Evolutionary conservation across 1,140 invertebrate species (phyloP), one percentile per base, ranked within the genome.

Genomic region (Drosophila pectinifera): DNA sequence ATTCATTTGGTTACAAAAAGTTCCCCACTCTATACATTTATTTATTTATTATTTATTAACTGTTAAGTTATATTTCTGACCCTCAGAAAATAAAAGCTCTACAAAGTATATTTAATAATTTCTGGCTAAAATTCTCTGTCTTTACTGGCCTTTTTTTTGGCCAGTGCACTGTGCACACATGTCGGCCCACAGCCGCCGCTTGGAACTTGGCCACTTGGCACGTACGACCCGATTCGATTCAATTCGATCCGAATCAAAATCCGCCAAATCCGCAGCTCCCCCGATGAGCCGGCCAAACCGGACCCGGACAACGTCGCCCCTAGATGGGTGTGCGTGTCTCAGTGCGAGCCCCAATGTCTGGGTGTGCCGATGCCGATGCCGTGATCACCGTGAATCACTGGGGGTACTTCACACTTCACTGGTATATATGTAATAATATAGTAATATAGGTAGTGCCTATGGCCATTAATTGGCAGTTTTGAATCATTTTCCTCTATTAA

Each of bases 131-230:
- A n/a, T n/a, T n/a, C n/a, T n/a, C n/a, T n/a, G n/a, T n/a, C n/a
- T n/a, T n/a, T n/a, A n/a, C n/a, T n/a, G n/a, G n/a, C n/a, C n/a
- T n/a, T n/a, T n/a, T n/a, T n/a, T n/a, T n/a, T n/a, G n/a, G n/a
- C n/a, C n/a, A n/a, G n/a, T n/a, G n/a, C n/a, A n/a, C n/a, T n/a
- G n/a, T n/a, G n/a, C n/a, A n/a, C n/a, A n/a, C n/a, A n/a, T n/a
- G n/a, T n/a, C 64, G 28, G 28, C 45, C 45, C 64, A 68, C 64
- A 68, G 59, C 8, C 59, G 34, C 20, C 59, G 62, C 14, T 67
- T 42, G 59, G 45, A 34, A 34, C 58, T 64, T 31, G 57, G 57
- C 78, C 58, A 68, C 74, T 78, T 82, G 83, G 74, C 78, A 82
- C 78, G 79, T 80, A 68, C 75, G 69, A 73, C 69, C 59, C 41